These are phyloP conservation scores for Sinopyrophorus schimmeli DNA, from an alignment of 2,888 invertebrate genomes.

Conservation along the genomic window DNA sequence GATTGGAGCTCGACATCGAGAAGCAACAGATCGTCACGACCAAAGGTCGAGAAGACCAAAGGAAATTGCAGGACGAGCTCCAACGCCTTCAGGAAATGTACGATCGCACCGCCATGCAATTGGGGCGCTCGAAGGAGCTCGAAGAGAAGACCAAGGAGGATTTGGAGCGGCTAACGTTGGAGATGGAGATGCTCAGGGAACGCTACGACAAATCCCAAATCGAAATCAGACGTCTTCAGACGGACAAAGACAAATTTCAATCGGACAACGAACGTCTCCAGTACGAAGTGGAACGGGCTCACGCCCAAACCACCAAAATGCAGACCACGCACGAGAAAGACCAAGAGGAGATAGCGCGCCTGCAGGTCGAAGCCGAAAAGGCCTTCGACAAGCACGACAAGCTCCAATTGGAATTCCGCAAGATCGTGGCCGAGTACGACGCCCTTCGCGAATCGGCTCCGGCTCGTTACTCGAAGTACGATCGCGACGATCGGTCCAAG, in stretches of 20 bases:
- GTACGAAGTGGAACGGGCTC: slow-evolving; percentile 84
- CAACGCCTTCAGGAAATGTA: slow-evolving; percentile 86
- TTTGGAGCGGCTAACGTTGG: slow-evolving; percentile 74
- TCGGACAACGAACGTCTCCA: slow-evolving; percentile 83
- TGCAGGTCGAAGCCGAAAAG: slow-evolving; percentile 86
- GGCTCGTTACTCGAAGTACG: slow-evolving; percentile 74
- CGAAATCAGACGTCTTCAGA: slow-evolving; percentile 79
- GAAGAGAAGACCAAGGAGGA: slow-evolving; percentile 91
- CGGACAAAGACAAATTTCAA: slow-evolving; percentile 82
- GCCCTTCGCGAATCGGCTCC: slow-evolving; percentile 78
- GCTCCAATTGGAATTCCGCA: slow-evolving; percentile 77
- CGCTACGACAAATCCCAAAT: slow-evolving; percentile 86
- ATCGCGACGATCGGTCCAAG: slow-evolving; percentile 68
- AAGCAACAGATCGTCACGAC: slow-evolving; percentile 78
- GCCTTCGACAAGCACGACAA: slow-evolving; percentile 90
- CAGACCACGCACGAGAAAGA: slow-evolving; percentile 85
- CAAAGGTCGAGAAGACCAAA: slow-evolving; percentile 82
- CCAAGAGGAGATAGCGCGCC: slow-evolving; percentile 85
- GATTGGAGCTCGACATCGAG: slow-evolving; percentile 82
- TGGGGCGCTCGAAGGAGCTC: slow-evolving; percentile 83
- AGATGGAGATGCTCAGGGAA: slow-evolving; percentile 85
- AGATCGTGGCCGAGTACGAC: slow-evolving; percentile 78
- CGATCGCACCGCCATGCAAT: slow-evolving; percentile 82
- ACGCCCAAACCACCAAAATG: slow-evolving; percentile 83
- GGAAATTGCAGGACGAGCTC: slow-evolving; percentile 85